A percentile compares a stretch with the other conserved stretches of the same genome.
These are phyloP conservation scores for Agrotis ipsilon DNA, from an alignment of 2,888 invertebrate species.

Conservation along the genomic window DNA sequence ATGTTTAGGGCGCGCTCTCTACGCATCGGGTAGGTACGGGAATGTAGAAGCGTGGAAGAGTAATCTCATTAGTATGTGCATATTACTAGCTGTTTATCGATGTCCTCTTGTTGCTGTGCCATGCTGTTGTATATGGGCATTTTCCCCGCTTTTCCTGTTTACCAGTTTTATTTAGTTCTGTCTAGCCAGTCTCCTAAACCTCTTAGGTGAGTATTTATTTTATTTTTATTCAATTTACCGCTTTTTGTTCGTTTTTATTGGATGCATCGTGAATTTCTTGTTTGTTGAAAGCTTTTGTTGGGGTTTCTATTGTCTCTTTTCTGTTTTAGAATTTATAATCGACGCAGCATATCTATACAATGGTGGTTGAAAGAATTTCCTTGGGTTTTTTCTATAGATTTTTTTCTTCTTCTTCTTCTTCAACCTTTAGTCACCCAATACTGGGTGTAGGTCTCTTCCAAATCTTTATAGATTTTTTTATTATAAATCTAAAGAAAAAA, in stretches of 20 bases:
- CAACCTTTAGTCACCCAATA: no score
- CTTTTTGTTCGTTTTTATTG: conserved; percentile 41
- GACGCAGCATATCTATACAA: neutral
- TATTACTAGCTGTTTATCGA: conserved; percentile 67
- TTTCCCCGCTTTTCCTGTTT: conserved; percentile 58
- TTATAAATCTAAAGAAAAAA: no score
- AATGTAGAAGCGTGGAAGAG: conserved; percentile 59
- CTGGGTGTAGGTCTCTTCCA: no score
- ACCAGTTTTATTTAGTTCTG: conserved; percentile 57
- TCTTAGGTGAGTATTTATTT: conserved; percentile 44
- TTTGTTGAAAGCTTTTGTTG: conserved; percentile 33
- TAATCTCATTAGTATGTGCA: conserved; percentile 67
- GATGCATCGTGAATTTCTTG: conserved; percentile 42
- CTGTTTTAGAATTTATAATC: neutral
- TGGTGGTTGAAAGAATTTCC: neutral
- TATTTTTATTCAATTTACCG: conserved; percentile 62
- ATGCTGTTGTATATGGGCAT: conserved; percentile 41
- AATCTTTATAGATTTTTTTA: no score
- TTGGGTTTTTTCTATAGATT: no score
- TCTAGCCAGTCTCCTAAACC: conserved; percentile 39
- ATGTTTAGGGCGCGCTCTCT: conserved; percentile 73
- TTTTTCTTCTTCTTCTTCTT: no score
- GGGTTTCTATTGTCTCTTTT: conserved; percentile 12
- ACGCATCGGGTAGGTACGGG: conserved; percentile 50
- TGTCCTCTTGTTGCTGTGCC: conserved; percentile 60